phyloP scores from a whole-genome alignment of 2,797 vertebrate species.

The Margarornis squamiger region DNA sequence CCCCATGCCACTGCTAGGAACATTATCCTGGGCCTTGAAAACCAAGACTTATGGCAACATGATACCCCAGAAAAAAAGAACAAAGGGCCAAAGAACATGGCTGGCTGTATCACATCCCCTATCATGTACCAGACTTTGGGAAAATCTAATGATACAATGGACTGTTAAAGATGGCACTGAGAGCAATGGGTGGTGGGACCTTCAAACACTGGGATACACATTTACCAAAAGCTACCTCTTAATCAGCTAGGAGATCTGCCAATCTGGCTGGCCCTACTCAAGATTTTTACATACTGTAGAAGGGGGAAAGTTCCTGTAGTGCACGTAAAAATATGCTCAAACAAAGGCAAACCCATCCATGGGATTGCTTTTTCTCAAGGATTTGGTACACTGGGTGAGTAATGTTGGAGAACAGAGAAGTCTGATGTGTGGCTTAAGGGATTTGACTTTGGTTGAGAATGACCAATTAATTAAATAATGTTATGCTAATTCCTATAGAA shows the following conservation, averaged over 20 bases:
- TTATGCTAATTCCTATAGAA: neutral
- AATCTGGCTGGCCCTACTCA: neutral
- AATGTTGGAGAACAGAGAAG: neutral
- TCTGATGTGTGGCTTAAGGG: neutral
- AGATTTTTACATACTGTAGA: neutral
- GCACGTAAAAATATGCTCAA: neutral
- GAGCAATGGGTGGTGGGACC: neutral
- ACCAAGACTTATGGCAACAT: neutral
- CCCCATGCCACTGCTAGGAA: neutral
- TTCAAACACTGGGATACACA: neutral
- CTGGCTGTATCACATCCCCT: neutral
- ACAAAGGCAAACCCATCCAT: neutral
- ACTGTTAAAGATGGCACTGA: neutral
- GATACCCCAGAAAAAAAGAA: neutral
- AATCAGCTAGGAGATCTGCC: neutral
- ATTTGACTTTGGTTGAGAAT: neutral
- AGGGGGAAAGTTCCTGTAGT: neutral
- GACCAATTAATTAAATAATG: neutral
- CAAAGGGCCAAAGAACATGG: neutral
- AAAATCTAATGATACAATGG: neutral
- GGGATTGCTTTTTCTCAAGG: neutral
- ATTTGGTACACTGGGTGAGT: fast-evolving
- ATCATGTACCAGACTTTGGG: neutral
- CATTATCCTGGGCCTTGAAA: neutral
- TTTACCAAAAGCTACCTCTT: neutral